A percentile compares a stretch with the other conserved stretches of the same genome.
phyloP scores from a whole-genome alignment of 2,797 vertebrate species.

The Coranthus polyacanthus region DNA sequence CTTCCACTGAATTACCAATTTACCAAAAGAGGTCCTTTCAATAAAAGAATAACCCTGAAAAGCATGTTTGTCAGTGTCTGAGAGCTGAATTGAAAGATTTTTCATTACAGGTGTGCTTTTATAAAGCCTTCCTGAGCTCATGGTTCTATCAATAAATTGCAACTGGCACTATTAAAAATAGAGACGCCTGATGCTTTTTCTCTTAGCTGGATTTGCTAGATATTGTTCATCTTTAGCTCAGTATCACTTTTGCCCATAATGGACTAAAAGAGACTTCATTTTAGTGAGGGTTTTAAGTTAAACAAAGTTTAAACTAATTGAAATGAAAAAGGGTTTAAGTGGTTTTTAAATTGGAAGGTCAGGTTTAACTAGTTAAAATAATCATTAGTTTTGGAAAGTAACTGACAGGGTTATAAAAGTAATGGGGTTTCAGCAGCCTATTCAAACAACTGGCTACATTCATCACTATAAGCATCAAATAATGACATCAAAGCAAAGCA shows the following conservation, averaged over 20 bases:
- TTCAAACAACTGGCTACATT: constrained; percentile 21
- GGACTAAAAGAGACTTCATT: neutral
- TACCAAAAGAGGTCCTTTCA: constrained; percentile 18
- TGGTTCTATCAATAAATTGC: constrained; percentile 32
- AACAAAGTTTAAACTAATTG: constrained; percentile 4
- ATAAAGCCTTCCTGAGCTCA: constrained; percentile 30
- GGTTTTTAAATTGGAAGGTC: neutral
- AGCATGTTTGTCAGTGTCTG: constrained; percentile 9
- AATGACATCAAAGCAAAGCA: constrained; percentile 4
- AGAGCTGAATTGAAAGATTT: constrained; percentile 24
- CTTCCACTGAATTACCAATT: constrained; percentile 9
- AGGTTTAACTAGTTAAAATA: neutral
- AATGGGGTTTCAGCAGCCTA: neutral
- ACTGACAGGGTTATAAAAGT: constrained; percentile 12
- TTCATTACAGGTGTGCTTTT: constrained; percentile 27
- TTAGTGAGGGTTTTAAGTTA: neutral
- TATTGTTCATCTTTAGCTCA: constrained; percentile 3
- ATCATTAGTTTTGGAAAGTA: no score
- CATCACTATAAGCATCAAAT: neutral
- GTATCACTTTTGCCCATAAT: neutral
- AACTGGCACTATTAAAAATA: constrained; percentile 14
- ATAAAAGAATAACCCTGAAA: constrained; percentile 19
- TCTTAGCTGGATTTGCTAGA: constrained; percentile 1
- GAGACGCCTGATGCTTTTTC: neutral
- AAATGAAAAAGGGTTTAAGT: neutral